These are phyloP conservation scores for Ochotona curzoniae DNA, from an alignment of 2,113 vertebrate species.

Conservation along the genomic window DNA sequence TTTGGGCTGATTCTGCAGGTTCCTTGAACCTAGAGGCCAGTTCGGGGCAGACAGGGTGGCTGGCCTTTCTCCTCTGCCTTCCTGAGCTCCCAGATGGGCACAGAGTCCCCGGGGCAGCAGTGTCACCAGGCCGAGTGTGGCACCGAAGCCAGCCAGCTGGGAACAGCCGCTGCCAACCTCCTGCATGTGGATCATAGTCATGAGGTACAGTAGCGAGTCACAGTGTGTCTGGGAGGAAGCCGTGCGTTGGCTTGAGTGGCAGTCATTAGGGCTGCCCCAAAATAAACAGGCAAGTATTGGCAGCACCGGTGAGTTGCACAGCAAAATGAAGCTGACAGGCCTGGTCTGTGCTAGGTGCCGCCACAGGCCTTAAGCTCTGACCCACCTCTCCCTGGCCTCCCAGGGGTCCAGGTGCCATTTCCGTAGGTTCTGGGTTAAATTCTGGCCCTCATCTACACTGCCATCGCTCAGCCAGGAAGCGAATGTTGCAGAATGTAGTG, in stretches of 20 bases:
- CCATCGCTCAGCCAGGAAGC: background rate
- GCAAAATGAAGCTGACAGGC: background rate
- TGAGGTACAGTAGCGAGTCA: background rate
- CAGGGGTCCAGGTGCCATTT: background rate
- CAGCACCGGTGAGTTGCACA: background rate
- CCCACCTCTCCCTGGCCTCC: background rate
- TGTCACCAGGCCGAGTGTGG: background rate
- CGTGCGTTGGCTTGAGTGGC: background rate
- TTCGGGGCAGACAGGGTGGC: background rate
- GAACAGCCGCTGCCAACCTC: background rate
- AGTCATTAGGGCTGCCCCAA: background rate
- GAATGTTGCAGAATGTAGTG: background rate
- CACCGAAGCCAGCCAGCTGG: background rate
- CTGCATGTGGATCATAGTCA: too few species aligned
- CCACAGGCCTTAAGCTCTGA: background rate
- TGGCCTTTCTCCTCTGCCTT: background rate
- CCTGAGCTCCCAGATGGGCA: rapidly evolving
- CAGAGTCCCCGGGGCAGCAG: rapidly evolving
- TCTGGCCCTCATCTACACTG: background rate
- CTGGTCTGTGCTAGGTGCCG: rapidly evolving
- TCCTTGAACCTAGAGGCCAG: background rate
- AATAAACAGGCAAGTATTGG: background rate
- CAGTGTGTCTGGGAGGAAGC: background rate
- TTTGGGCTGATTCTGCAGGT: background rate
- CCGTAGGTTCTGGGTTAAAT: background rate